A percentile compares a stretch with the other conserved stretches of the same genome.
phyloP scores from a whole-genome alignment of 2,113 vertebrate genomes.

The Spizaetus ornatus region DNA sequence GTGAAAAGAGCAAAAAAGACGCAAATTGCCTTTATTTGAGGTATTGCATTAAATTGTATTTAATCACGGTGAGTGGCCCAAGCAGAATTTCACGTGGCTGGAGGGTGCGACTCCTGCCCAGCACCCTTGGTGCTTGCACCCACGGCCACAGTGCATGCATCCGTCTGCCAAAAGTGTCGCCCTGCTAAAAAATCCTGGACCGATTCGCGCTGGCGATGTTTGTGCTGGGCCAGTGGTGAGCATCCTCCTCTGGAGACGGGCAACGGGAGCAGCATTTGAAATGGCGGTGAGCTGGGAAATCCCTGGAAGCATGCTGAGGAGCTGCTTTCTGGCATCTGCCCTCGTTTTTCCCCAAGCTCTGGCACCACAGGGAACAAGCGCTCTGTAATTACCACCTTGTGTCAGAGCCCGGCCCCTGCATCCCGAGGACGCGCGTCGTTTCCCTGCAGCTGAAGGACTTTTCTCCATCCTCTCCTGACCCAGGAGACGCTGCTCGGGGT shows the following conservation, averaged over 20 bases:
- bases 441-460: not conserved
- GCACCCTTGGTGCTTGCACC: not conserved
- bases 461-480: not conserved
- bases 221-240: rapidly evolving
- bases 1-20: not conserved
- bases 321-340: not conserved
- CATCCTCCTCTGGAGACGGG: rapidly evolving
- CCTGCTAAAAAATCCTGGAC: not conserved
- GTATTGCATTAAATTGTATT: not conserved
- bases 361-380: rapidly evolving
- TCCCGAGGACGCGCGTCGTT: rapidly evolving
- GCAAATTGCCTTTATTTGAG: rapidly evolving
- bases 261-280: rapidly evolving
- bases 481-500: not conserved
- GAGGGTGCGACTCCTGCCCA: not conserved
- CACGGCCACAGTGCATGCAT: rapidly evolving
- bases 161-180: not conserved
- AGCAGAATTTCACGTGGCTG: rapidly evolving
- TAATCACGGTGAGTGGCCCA: rapidly evolving
- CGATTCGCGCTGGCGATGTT: rapidly evolving
- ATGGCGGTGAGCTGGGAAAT: rapidly evolving
- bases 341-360: rapidly evolving
- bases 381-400: not conserved
- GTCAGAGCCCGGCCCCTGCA: rapidly evolving
- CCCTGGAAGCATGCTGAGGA: not conserved